phyloP scores from a whole-genome alignment of 2,797 vertebrate genomes.

The Eulemur mongoz region DNA sequence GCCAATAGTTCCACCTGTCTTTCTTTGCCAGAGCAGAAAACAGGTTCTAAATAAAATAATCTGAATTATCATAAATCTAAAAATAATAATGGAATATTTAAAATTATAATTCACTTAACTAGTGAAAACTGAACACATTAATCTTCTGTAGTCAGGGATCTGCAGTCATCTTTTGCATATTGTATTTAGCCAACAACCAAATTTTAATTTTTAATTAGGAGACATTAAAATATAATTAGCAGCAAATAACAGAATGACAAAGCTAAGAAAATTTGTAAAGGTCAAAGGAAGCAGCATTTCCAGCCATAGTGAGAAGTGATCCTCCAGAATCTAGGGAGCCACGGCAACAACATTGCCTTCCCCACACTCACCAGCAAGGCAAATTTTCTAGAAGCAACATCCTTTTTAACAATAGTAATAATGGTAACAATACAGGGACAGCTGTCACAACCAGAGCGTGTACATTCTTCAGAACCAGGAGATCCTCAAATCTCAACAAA shows the following conservation, averaged over 20 bases:
- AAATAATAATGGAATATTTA: constrained; percentile 28
- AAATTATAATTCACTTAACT: constrained; percentile 65
- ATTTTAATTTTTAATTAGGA: constrained; percentile 79
- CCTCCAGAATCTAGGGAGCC: constrained; percentile 56
- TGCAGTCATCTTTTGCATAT: constrained; percentile 74
- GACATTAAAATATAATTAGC: constrained; percentile 79
- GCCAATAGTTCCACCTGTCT: neutral
- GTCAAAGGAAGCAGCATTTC: constrained; percentile 70
- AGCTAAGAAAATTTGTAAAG: constrained; percentile 71
- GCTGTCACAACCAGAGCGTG: constrained; percentile 21
- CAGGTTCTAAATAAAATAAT: constrained; percentile 4
- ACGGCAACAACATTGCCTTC: constrained; percentile 32
- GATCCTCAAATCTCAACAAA: constrained; percentile 65
- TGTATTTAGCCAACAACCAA: constrained; percentile 77
- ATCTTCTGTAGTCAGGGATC: constrained; percentile 73
- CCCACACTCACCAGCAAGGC: constrained; percentile 44
- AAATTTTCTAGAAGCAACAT: constrained; percentile 27
- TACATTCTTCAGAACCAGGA: constrained; percentile 66
- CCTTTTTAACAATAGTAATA: neutral
- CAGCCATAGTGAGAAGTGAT: constrained; percentile 63
- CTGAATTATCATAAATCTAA: neutral
- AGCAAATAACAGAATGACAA: constrained; percentile 77
- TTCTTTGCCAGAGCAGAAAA: constrained; percentile 40
- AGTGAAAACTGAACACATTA: constrained; percentile 67
- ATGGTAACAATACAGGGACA: neutral